Percentiles rank a stretch among this genome's conserved stretches.
Evolutionary conservation across 2,797 vertebrate species (phyloP).

Genomic region (Alcedo atthis): DNA sequence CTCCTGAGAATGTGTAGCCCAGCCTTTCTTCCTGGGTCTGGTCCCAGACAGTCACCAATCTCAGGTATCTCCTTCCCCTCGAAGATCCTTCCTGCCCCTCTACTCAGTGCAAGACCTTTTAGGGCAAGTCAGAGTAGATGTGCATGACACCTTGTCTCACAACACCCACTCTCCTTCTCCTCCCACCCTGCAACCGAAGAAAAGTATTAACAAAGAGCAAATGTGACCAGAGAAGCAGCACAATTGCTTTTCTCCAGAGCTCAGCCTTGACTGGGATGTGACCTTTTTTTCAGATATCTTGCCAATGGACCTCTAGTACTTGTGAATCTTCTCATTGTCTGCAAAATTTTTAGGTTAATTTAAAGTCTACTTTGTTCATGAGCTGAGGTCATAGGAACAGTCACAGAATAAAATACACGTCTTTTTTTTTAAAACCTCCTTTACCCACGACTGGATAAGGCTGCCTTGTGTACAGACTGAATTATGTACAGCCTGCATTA

Average conservation of each 20-base stretch:
- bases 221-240: not conserved
- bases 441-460: not conserved
- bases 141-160: rapidly evolving
- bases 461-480: not conserved
- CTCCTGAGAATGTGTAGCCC: not conserved
- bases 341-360: not conserved
- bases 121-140: not conserved
- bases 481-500: not conserved
- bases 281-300: not conserved
- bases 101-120: not conserved
- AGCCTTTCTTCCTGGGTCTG: not conserved
- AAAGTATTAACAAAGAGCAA: not conserved
- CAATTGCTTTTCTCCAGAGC: not conserved
- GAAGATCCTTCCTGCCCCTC: not conserved
- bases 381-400: not conserved
- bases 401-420: not conserved
- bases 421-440: not conserved
- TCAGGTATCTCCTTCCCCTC: not conserved
- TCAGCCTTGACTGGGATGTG: not conserved
- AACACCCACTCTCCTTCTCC: not conserved
- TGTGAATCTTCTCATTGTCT: not conserved
- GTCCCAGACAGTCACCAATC: not conserved
- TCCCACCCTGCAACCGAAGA: not conserved
- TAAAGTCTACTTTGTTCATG: not conserved
- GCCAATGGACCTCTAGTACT: too few species aligned